phyloP scores from a whole-genome alignment of 2,113 vertebrate species.

The Clarias batrachus region DNA sequence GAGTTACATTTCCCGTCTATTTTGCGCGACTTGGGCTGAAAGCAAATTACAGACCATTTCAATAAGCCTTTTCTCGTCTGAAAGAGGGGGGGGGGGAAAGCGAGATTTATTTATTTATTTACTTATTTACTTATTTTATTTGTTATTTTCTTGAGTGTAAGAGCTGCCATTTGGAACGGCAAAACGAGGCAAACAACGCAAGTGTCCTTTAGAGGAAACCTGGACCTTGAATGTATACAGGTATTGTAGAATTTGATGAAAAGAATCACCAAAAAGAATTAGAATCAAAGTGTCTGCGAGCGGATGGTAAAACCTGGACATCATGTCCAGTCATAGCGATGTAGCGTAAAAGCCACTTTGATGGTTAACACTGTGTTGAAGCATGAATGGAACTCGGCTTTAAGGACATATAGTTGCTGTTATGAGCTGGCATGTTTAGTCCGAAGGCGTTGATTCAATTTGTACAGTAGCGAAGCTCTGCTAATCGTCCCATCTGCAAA shows the following conservation, averaged over 20 bases:
- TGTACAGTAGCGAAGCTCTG: neutral
- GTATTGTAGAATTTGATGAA: neutral
- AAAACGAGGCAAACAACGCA: neutral
- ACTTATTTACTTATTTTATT: slow-evolving; percentile 26
- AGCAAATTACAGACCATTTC: slow-evolving; percentile 43
- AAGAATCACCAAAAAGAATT: no score
- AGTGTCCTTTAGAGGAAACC: neutral
- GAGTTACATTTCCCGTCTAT: slow-evolving; percentile 34
- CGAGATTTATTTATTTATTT: neutral
- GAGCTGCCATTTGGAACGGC: neutral
- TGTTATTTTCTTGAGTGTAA: slow-evolving; percentile 21
- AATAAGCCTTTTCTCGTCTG: slow-evolving; percentile 29
- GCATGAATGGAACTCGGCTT: neutral
- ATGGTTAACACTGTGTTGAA: neutral
- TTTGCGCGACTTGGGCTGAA: slow-evolving; percentile 12
- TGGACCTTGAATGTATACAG: neutral
- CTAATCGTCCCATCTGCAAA: neutral
- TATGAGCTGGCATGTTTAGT: neutral
- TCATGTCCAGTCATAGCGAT: neutral
- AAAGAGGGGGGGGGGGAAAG: neutral
- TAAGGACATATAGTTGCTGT: neutral
- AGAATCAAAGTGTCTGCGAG: neutral
- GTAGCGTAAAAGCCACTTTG: neutral
- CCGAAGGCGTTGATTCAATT: neutral
- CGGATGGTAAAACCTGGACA: neutral